phyloP scores from a whole-genome alignment of 2,888 invertebrate genomes.

The Morpho achilles region DNA sequence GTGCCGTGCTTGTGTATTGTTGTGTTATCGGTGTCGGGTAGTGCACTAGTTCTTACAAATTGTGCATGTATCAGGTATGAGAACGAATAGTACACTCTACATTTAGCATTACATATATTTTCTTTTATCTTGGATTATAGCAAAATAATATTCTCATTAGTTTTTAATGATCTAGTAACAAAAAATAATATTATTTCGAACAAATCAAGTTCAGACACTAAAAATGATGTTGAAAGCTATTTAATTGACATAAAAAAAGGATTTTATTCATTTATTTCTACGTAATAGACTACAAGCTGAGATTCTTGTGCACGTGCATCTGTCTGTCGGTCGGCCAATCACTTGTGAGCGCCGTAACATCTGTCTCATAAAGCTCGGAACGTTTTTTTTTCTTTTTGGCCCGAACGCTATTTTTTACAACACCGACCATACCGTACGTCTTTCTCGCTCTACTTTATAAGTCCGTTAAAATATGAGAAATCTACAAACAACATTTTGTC shows the following conservation, averaged over 20 bases:
- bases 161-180: neutral
- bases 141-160: no score
- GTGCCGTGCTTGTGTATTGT: no score
- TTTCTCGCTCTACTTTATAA: no score
- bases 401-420: constrained; percentile 42
- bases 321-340: constrained; percentile 59
- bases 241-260: constrained; percentile 1
- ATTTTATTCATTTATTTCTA: constrained; percentile 9
- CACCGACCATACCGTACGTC: no score
- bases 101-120: no score
- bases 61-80: no score
- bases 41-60: no score
- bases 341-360: constrained; percentile 56
- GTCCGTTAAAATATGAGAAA: no score
- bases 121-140: no score
- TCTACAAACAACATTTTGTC: no score
- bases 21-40: no score
- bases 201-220: neutral
- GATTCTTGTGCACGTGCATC: constrained; percentile 43
- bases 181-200: neutral
- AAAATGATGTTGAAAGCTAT: neutral
- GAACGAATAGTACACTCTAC: no score
- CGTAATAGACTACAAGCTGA: constrained; percentile 11
- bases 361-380: constrained; percentile 53
- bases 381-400: constrained; percentile 47